Conservation (phyloP, 2,113 vertebrate genomes). For the Holacanthus passer region DNA sequence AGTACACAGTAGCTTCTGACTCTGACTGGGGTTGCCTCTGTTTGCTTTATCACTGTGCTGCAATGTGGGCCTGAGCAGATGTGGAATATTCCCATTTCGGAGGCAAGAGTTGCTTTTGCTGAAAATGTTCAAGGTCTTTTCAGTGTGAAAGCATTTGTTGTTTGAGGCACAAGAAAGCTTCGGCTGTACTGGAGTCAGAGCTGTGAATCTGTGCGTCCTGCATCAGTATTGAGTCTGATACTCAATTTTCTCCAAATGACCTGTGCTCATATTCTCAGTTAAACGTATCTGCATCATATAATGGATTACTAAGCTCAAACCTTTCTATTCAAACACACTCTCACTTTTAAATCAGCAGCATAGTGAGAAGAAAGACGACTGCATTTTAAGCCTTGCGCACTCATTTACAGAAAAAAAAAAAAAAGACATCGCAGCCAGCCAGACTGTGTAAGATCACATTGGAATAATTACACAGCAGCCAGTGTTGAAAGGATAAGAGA, state of each 20-base stretch:
- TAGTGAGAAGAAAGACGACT: background rate
- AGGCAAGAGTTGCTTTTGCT: constrained; percentile 32
- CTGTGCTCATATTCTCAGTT: too few species aligned
- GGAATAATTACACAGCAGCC: constrained; percentile 56
- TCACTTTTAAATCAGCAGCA: background rate
- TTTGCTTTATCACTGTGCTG: constrained; percentile 48
- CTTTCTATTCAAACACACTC: background rate
- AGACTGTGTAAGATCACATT: constrained; percentile 41
- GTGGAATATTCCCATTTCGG: constrained; percentile 55
- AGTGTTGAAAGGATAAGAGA: constrained; percentile 45
- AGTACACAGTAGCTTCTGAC: constrained; percentile 33
- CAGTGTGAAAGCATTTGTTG: constrained; percentile 61
- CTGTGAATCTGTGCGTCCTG: constrained; percentile 23
- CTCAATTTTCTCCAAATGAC: background rate
- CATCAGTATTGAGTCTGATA: constrained; percentile 2
- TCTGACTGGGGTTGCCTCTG: constrained; percentile 32
- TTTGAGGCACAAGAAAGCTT: constrained; percentile 46
- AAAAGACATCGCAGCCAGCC: constrained; percentile 12
- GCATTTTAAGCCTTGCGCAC: constrained; percentile 20
- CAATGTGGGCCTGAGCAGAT: constrained; percentile 56
- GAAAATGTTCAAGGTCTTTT: constrained; percentile 55
- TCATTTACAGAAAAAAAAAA: constrained; percentile 31
- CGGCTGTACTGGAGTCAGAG: constrained; percentile 39
- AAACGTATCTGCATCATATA: background rate
- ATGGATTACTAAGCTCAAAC: background rate